A percentile compares a stretch with the other conserved stretches of the same genome.
These are phyloP conservation scores for Diaprepes abbreviatus DNA, from an alignment of 2,888 invertebrate species.

Conservation along the genomic window DNA sequence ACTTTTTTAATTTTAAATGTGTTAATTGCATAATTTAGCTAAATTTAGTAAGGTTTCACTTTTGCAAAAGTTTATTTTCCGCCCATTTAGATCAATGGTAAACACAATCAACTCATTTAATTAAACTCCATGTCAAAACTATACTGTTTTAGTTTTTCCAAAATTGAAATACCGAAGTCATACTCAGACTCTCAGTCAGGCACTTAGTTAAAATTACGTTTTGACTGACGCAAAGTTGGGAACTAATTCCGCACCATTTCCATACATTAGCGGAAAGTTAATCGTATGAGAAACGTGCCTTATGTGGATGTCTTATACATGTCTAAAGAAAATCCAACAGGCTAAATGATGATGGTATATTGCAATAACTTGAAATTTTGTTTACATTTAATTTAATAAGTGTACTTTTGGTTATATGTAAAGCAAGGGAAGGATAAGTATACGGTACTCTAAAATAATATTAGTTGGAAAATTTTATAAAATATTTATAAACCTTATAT, in stretches of 20 bases:
- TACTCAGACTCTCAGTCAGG: slow-evolving; percentile 25
- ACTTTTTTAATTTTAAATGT: too few relatives aligned
- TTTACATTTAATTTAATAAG: too few relatives aligned
- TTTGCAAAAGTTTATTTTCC: too few relatives aligned
- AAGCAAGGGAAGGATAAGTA: too few relatives aligned
- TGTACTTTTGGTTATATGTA: too few relatives aligned
- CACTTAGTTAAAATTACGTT: slow-evolving; percentile 36
- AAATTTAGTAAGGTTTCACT: too few relatives aligned
- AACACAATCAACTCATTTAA: background rate
- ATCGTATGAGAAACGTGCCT: slow-evolving; percentile 22
- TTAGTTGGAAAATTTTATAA: background rate
- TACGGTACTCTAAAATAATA: too few relatives aligned
- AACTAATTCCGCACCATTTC: slow-evolving; percentile 37
- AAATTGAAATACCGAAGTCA: slow-evolving; percentile 21
- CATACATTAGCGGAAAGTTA: slow-evolving; percentile 36
- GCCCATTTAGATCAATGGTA: too few relatives aligned
- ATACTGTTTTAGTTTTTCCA: background rate
- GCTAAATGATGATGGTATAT: background rate
- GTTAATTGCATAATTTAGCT: too few relatives aligned
- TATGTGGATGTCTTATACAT: background rate
- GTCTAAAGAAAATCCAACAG: background rate
- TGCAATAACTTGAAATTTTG: too few relatives aligned
- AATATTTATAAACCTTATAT: too few relatives aligned
- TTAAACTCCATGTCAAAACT: background rate
- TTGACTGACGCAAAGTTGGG: slow-evolving; percentile 27